Evolutionary conservation across 2,113 vertebrate genomes (phyloP), one percentile per base, ranked within the genome.

Genomic region (Percina caprodes): DNA sequence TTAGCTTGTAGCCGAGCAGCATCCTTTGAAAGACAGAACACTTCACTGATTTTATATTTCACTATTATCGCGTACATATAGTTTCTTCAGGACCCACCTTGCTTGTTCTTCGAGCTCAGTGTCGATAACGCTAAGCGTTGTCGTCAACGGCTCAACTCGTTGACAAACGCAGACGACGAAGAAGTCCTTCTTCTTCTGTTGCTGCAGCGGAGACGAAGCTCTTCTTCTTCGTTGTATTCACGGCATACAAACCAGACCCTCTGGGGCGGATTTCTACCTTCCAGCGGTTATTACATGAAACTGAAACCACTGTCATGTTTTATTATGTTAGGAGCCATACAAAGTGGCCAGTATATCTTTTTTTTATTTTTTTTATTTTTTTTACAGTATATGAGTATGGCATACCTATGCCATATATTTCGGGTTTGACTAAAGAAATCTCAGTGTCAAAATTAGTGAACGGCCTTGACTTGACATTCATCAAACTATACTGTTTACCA

Each of bases 91-190:
- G 3, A 63, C 86, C 2, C 3, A 86, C 90, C 80, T 82, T 51
- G 7, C 4, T 69, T 75, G 24, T 21, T 80, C 12, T n/a, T 77
- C 10, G 19, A 67, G 6, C 23, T 60, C 35, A 9, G 26, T 46
- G 5, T 56, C 42, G 58, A 58, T 61, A 23, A 18, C 30, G 6
- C 24, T 4, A 33, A 19, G 12, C 12, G 3, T 45, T 59, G 1
- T 49, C 15, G 69, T 80, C 73, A 69, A 62, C 8, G n/a, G 35
- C 5, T 78, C n/a, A 23, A 42, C 4, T 54, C 23, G 16, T 42
- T 23, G 26, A 77, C 70, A 90, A 88, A 82, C 80, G 82, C 71
- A 88, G 87, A 18, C 30, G 39, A 42, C 6, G 3, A 11, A 2
- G n/a, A 11, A 2, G n/a, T 42, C 23, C 84, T 68, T 63, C 79